Evolutionary conservation across 2,888 invertebrate genomes (phyloP).

Genomic region (Sphaerophoria rueppellii): DNA sequence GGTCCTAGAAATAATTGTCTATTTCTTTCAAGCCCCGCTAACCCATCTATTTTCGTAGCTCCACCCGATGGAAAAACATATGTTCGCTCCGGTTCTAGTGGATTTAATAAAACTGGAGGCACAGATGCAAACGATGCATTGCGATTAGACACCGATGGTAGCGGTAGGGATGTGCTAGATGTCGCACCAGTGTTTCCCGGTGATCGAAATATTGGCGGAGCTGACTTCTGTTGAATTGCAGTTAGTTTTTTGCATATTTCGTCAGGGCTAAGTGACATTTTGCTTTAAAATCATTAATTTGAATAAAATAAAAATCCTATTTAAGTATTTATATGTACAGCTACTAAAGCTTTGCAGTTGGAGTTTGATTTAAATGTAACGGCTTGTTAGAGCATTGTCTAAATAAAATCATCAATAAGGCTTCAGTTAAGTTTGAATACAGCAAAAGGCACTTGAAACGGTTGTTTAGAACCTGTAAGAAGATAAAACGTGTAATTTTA

Average conservation of each 20-base stretch:
- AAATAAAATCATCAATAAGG: slow-evolving; percentile 36
- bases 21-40: slow-evolving; percentile 75
- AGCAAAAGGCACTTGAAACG: slow-evolving; percentile 54
- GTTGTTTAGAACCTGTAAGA: slow-evolving; percentile 47
- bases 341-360: not conserved
- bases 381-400: slow-evolving; percentile 22
- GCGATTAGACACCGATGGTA: slow-evolving; percentile 65
- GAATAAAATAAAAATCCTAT: not conserved
- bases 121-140: slow-evolving; percentile 68
- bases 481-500: not conserved
- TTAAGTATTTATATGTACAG: not conserved
- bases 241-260: slow-evolving; percentile 82
- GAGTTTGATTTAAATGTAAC: not conserved
- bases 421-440: slow-evolving; percentile 21
- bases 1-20: slow-evolving; percentile 60
- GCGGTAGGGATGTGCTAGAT: slow-evolving; percentile 71
- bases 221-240: slow-evolving; percentile 79
- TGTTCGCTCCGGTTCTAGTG: slow-evolving; percentile 80
- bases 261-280: slow-evolving; percentile 81
- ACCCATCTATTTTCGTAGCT: slow-evolving; percentile 75
- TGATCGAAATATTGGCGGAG: slow-evolving; percentile 78
- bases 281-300: slow-evolving; percentile 80
- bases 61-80: slow-evolving; percentile 80
- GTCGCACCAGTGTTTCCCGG: slow-evolving; percentile 53
- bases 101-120: slow-evolving; percentile 70